Base-by-base conservation (phyloP, 2,113 vertebrate species). In the Oncorhynchus clarkii region DNA sequence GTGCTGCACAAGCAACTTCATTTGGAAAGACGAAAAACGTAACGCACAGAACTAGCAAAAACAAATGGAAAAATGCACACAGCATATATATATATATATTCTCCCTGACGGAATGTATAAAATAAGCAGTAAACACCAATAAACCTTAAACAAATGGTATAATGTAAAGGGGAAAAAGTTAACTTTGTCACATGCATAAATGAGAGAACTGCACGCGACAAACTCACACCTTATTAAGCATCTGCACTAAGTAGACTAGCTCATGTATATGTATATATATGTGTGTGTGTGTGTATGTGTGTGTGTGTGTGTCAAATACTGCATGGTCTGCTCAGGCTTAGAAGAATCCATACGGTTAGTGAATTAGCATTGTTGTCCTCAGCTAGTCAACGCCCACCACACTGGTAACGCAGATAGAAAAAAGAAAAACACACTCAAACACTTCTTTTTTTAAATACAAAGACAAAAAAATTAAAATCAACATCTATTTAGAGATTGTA, bases 71-170 rank as follows among this genome's bases (percentile, higher is more conserved):
- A 86, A 75, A 82, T 80, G 89, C 88, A 89, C 90, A 92, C 91
- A 93, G 90, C 93, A 94, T 93, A 92, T 95, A 87, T 94, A 90
- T 94, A 45, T 45, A 45, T 45, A 88, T 95, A 93, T 94, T 90
- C 96, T 98, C 97, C 97, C 96, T 99, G 96, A 98, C 94, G 98
- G 97, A 99, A 99, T 99, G 98, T 99, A 96, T 96, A 96, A 98
- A 98, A 99, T 96, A 97, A 96, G 96, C 96, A 96, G 95, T 97
- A 87, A 94, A 95, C 96, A 95, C 90, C 91, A 90, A 94, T 92
- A 94, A 95, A 93, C 88, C 84, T 93, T 95, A 91, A 97, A 97
- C 95, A 95, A 95, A 95, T 91, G 94, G 91, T 94, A 95, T 90
- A 90, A 92, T 92, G 80, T 95, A 95, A 94, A 95, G 93, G 95